Conservation (phyloP, 1,140 invertebrate genomes). For the Sminthurides bifidus region DNA sequence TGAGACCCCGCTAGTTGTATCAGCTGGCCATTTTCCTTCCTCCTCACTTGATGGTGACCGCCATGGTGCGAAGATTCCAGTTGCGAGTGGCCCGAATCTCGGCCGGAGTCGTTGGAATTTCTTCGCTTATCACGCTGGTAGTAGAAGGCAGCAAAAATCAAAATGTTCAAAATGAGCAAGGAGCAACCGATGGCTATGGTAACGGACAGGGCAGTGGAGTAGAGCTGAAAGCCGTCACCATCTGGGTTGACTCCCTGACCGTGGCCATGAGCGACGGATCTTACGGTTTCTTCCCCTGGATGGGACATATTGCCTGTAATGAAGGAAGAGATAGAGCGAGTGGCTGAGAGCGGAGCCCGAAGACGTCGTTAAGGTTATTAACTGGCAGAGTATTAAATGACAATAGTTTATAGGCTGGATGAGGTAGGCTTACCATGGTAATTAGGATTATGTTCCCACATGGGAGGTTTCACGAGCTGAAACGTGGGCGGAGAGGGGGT, state of each 20-base stretch:
- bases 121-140: slow-evolving; percentile 76
- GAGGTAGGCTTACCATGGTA: slow-evolving; percentile 15
- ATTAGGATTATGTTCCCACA: slow-evolving; percentile 31
- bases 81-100: background rate
- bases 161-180: slow-evolving; percentile 73
- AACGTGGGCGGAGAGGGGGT: slow-evolving; percentile 31
- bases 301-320: slow-evolving; percentile 7
- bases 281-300: slow-evolving; percentile 8
- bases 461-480: slow-evolving; percentile 27
- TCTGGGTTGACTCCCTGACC: slow-evolving; percentile 35
- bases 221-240: slow-evolving; percentile 71
- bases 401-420: background rate
- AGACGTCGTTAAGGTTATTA: too few species aligned
- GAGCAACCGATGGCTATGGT: slow-evolving; percentile 91
- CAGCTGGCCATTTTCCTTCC: slow-evolving; percentile 28
- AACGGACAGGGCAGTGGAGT: slow-evolving; percentile 75
- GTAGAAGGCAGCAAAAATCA: slow-evolving; percentile 87
- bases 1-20: slow-evolving; percentile 18
- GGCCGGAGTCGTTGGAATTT: background rate
- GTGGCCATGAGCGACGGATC: slow-evolving; percentile 12
- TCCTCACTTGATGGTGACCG: slow-evolving; percentile 2
- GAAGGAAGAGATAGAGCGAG: background rate
- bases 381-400: background rate
- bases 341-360: background rate
- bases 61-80: background rate